Evolutionary conservation across 2,888 invertebrate species (phyloP).

Genomic region (Aromia moschata): DNA sequence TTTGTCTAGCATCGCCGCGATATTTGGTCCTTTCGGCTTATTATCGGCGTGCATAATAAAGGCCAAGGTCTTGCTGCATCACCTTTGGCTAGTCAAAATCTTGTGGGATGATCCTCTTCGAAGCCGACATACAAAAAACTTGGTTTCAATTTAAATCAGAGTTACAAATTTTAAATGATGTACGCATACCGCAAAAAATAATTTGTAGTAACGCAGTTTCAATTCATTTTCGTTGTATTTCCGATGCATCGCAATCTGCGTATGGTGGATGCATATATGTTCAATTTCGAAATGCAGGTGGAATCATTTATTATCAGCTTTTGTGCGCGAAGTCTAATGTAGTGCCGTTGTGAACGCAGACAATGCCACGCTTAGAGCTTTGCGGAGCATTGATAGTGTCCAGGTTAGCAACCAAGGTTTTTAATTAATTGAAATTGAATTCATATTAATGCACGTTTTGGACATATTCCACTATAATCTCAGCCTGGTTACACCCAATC

Average conservation of each 20-base stretch:
- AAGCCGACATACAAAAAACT: too few relatives aligned
- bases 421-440: not conserved
- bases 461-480: not conserved
- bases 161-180: not conserved
- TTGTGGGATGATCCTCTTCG: slow-evolving; percentile 15
- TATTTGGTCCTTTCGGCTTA: slow-evolving; percentile 17
- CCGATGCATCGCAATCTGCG: not conserved
- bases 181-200: not conserved
- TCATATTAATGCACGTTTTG: not conserved
- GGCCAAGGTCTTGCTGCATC: slow-evolving; percentile 15
- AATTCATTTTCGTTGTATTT: not conserved
- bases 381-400: not conserved
- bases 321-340: not conserved
- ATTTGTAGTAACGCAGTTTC: not conserved
- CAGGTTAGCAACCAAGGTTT: not conserved
- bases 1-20: not conserved
- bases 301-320: not conserved
- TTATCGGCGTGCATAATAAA: slow-evolving; percentile 12
- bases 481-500: not conserved
- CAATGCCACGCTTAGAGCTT: slow-evolving; percentile 5
- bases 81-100: slow-evolving; percentile 12
- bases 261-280: too few relatives aligned
- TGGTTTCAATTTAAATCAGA: not conserved
- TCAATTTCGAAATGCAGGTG: not conserved
- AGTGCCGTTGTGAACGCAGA: not conserved